These are phyloP conservation scores for Trogon surrucura DNA, from an alignment of 2,113 vertebrate species.

Conservation along the genomic window DNA sequence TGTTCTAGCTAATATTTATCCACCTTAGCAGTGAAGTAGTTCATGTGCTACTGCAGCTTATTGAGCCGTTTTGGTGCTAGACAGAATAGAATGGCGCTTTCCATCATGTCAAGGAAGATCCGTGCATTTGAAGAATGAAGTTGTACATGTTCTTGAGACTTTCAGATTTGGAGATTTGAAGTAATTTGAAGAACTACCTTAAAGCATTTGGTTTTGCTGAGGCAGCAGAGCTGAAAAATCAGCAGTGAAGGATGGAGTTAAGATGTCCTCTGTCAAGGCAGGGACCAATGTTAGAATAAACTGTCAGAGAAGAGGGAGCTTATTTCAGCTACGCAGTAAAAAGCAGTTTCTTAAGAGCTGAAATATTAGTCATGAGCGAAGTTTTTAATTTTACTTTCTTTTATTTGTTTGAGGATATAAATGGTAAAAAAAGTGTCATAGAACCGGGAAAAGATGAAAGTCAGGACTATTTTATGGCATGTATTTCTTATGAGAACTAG, in stretches of 20 bases:
- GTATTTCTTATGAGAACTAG: not conserved
- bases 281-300: not conserved
- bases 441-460: not conserved
- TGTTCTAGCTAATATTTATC: not conserved
- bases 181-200: not conserved
- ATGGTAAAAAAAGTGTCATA: not conserved
- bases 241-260: not conserved
- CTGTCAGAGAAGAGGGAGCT: not conserved
- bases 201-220: not conserved
- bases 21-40: not conserved
- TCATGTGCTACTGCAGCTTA: not conserved
- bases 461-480: not conserved
- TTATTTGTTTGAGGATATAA: not conserved
- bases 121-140: not conserved
- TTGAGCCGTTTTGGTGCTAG: not conserved
- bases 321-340: not conserved
- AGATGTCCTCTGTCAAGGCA: not conserved
- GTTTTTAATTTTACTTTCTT: not conserved
- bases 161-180: not conserved
- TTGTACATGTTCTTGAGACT: not conserved
- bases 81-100: not conserved
- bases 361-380: not conserved
- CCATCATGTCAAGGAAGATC: not conserved
- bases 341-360: not conserved
- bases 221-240: not conserved